Base-by-base conservation (phyloP, 2,888 invertebrate genomes). In the Hoplodrina blanda region DNA sequence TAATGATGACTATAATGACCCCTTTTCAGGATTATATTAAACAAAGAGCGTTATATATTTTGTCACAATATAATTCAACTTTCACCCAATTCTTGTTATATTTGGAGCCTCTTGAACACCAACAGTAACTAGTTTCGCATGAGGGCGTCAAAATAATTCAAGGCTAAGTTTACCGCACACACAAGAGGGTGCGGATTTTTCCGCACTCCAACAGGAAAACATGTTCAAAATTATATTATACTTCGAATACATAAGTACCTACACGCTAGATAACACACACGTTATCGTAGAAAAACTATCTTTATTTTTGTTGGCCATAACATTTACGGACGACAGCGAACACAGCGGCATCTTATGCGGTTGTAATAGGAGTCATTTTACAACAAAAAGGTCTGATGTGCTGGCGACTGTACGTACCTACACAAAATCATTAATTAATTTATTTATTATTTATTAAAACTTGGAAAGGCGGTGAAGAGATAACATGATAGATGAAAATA, bases 181-280 rank as follows among this genome's bases (percentile, higher is more conserved):
- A 69, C 52, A 68, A 56, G 76, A 67, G 55, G 69, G 50, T 68
- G 56, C 52, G 72, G 19, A 52, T 46, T 62, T 74, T 76, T 57
- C 71, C 56, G 44, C 49, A 53, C 30, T 60, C 53, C 37, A 68
- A 61, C 60, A 75, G 75, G 67, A 75, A 79, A 80, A 69, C 49
- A 54, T 63, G 50, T 50, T 52, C 44, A 52, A 75, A 56, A 68
- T 46, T 68, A 68, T 11, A 37, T 67, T 50, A 56, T 37, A 50
- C 19, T 52, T 20, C 19, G 50, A 50, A 63, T 33, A 63, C 44
- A 55, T 50, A n/a, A 72, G 55, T 37, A 50, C 37, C 37, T 37
- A 37, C 17, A 25, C 49, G 44, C 30, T 72, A 50, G 41, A 44
- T 50, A 63, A 25, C 50, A 62, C n/a, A 44, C 15, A 63, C 19